phyloP scores from a whole-genome alignment of 2,888 invertebrate species.

The Nebria salina region DNA sequence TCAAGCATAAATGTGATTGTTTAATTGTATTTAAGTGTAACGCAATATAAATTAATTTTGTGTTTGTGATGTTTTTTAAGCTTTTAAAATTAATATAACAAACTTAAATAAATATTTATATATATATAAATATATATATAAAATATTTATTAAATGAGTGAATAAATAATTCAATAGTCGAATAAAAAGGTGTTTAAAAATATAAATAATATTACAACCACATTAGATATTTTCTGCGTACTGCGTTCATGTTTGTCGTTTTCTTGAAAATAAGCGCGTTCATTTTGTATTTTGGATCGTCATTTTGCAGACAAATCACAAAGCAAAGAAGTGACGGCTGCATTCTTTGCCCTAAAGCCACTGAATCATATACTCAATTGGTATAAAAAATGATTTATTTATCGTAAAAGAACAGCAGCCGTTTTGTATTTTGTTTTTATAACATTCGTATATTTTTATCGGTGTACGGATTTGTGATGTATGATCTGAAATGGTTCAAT shows the following conservation, averaged over 20 bases:
- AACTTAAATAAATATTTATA: not conserved
- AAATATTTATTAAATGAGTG: too few relatives aligned
- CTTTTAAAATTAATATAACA: slow-evolving; percentile 4
- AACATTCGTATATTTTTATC: slow-evolving; percentile 73
- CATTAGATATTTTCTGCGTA: too few relatives aligned
- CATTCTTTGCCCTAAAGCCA: too few relatives aligned
- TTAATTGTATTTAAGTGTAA: not conserved
- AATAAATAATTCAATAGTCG: too few relatives aligned
- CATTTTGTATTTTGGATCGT: too few relatives aligned
- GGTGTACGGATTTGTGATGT: slow-evolving; percentile 73
- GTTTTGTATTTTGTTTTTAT: slow-evolving; percentile 57
- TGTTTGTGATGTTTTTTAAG: not conserved
- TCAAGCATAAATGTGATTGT: not conserved
- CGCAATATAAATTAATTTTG: not conserved
- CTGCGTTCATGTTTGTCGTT: too few relatives aligned
- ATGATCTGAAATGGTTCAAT: slow-evolving; percentile 66
- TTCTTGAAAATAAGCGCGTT: too few relatives aligned
- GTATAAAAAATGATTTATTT: not conserved
- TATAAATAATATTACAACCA: too few relatives aligned
- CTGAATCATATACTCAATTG: too few relatives aligned
- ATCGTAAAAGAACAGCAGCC: not conserved
- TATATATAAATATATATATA: not conserved
- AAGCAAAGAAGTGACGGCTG: too few relatives aligned
- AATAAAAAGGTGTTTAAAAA: too few relatives aligned
- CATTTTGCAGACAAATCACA: too few relatives aligned